Base-by-base conservation (phyloP, 2,888 invertebrate genomes). In the Meiosimyza platycephala region DNA sequence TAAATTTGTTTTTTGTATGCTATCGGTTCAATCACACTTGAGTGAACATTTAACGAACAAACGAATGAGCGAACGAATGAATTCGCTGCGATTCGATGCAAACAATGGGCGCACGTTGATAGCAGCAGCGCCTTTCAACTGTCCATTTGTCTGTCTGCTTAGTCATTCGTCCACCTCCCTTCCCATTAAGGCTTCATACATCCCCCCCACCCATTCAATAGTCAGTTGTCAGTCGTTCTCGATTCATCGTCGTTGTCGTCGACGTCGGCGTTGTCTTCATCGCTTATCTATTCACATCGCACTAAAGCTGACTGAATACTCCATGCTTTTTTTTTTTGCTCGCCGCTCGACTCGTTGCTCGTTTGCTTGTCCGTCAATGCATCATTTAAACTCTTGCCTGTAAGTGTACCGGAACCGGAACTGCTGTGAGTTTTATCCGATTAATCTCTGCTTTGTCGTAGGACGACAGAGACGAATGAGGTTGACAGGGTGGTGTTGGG, bases 21-120 rank as follows among this genome's bases (percentile, higher is more conserved):
- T 84, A 84, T 83, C 83, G 79, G 79, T 79, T 81, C 79, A 74
- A 80, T 84, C 80, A 83, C 83, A 83, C 83, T 84, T 80, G 79
- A 83, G 76, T 83, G 84, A 80, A 80, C 80, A 81, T 83, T 80
- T 80, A 83, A 54, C 63, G 70, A 64, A 51, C 12, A 16, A 63
- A 33, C 28, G 62, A 67, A 67, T 57, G 47, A 22, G 59, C 60
- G 18, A 28, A 40, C 40, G 40, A 84, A 81, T 82, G 83, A 83
- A 28, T 83, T 84, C 83, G 83, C 81, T 80, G 79, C 81, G 81
- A 82, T 81, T 83, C 82, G 78, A 81, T 81, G 79, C 82, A 80
- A 81, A 83, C 83, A 82, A 82, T 83, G 80, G 83, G 79, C 79
- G 78, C 78, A 77, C 80, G 80, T 40, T 40, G 40, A 40, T 40